Evolutionary conservation across 2,888 invertebrate species (phyloP), one percentile per base, ranked within the genome.

Genomic region (Rotaria macrura): DNA sequence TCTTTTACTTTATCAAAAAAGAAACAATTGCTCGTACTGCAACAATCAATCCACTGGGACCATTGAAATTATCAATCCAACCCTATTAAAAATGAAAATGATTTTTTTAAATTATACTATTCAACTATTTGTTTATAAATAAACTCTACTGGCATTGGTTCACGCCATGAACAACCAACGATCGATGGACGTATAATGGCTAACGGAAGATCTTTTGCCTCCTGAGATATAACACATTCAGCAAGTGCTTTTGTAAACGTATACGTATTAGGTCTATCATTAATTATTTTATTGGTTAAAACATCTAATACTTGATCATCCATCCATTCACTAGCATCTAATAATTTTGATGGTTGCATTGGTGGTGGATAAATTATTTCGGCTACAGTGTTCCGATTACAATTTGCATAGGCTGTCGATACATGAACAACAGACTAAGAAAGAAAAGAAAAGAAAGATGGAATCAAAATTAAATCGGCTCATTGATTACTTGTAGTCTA

Each of bases 21-120:
- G 0, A 96, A 96, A 97, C 97, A 97, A 0, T 96, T 96, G 14
- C 3, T 34, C 79, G 12, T 79, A 88, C 88, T 20, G 89, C 88
- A 83, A 89, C 88, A 55, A 90, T 89, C 7, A 96, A 91, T 93
- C 96, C 72, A 12, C 96, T 96, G 0, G 97, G 96, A 0, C 97
- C 97, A 89, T 97, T 97, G 91, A 95, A 95, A 85, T 96, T 97
- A 88, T 95, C 94, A 0, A 96, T 96, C 97, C 97, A 98, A 0
- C 97, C 97, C 79, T 79, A 72, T 23, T 38, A 4, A 43, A n/a
- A 40, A 43, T 1, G 25, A 79, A 49, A 49, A 1, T 12, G 20
- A 65, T 25, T 29, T 10, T 65, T 29, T 29, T 20, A 20, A 9
- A n/a, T 9, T 9, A 14, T 55, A 7, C 14, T 49, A 14, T 17